A percentile compares a stretch with the other conserved stretches of the same genome.
Evolutionary conservation across 2,113 vertebrate species (phyloP).

Genomic region (Calyptommatus sinebrachiatus): DNA sequence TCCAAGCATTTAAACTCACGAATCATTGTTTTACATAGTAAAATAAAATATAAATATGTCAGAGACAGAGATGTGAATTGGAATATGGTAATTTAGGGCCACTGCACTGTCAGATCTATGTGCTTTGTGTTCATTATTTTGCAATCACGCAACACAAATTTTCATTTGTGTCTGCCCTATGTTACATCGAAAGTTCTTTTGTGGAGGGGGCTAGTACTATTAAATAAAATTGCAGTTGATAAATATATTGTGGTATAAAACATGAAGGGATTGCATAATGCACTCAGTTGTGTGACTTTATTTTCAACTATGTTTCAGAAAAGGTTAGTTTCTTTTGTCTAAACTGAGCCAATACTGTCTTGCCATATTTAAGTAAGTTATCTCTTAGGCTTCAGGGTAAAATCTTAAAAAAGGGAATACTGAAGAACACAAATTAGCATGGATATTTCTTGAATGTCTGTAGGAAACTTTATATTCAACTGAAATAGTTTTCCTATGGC

Average conservation of each 20-base stretch:
- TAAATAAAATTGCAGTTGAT: neutral
- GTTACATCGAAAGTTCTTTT: neutral
- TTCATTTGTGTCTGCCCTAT: neutral
- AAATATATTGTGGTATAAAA: constrained; percentile 2
- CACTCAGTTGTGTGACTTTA: neutral
- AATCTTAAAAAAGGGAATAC: neutral
- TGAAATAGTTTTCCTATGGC: neutral
- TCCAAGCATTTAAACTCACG: constrained; percentile 33
- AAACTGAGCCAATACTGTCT: neutral
- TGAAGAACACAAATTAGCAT: neutral
- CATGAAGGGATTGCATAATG: neutral
- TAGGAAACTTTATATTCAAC: neutral
- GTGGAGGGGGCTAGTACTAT: neutral
- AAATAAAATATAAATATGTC: constrained; percentile 44
- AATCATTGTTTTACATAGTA: constrained; percentile 29
- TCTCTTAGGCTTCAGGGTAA: neutral
- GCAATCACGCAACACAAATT: constrained; percentile 17
- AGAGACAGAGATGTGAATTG: constrained; percentile 32
- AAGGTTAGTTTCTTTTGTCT: neutral
- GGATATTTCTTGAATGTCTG: neutral
- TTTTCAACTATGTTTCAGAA: constrained; percentile 12
- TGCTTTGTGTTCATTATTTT: constrained; percentile 27
- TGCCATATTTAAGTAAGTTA: neutral
- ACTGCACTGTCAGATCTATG: neutral
- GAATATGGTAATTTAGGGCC: constrained; percentile 34